These are phyloP conservation scores for Anniella stebbinsi DNA, from an alignment of 2,797 vertebrate species.

Conservation along the genomic window DNA sequence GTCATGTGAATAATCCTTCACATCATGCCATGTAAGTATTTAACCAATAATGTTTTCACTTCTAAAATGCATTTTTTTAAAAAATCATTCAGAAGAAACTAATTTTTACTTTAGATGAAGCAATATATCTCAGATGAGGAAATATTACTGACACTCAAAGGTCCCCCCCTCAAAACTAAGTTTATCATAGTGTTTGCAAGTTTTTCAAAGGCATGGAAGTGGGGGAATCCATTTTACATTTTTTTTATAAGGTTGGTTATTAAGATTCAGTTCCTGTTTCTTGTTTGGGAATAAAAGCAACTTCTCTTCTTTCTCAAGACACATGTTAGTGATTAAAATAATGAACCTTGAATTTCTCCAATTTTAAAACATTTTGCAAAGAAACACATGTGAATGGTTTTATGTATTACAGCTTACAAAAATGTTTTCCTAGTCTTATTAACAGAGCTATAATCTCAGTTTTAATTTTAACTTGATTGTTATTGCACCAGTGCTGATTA, in stretches of 20 bases:
- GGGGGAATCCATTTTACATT: slow-evolving; percentile 31
- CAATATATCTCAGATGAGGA: slow-evolving; percentile 5
- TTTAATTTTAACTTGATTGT: slow-evolving; percentile 56
- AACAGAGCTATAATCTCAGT: slow-evolving; percentile 48
- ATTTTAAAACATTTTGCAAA: slow-evolving; percentile 40
- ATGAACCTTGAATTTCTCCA: slow-evolving; percentile 50
- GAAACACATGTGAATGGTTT: slow-evolving; percentile 49
- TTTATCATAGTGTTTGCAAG: not conserved
- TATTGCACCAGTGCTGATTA: slow-evolving; percentile 36
- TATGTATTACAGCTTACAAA: slow-evolving; percentile 50
- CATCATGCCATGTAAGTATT: not conserved
- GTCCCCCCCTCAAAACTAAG: not conserved
- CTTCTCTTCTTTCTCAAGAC: slow-evolving; percentile 29
- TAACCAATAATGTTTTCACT: slow-evolving; percentile 1
- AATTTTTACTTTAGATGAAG: slow-evolving; percentile 9
- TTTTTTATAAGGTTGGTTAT: slow-evolving; percentile 25
- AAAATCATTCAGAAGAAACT: not conserved
- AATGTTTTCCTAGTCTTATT: slow-evolving; percentile 58
- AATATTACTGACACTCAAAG: slow-evolving; percentile 8
- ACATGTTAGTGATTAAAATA: slow-evolving; percentile 61
- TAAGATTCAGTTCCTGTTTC: slow-evolving; percentile 42
- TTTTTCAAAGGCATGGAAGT: not conserved
- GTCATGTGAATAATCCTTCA: not conserved
- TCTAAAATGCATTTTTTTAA: not conserved
- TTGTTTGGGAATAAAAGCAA: slow-evolving; percentile 36